Percentiles rank a stretch among this genome's conserved stretches.
phyloP scores from a whole-genome alignment of 2,888 invertebrate species.

The Strigamia maritima region DNA sequence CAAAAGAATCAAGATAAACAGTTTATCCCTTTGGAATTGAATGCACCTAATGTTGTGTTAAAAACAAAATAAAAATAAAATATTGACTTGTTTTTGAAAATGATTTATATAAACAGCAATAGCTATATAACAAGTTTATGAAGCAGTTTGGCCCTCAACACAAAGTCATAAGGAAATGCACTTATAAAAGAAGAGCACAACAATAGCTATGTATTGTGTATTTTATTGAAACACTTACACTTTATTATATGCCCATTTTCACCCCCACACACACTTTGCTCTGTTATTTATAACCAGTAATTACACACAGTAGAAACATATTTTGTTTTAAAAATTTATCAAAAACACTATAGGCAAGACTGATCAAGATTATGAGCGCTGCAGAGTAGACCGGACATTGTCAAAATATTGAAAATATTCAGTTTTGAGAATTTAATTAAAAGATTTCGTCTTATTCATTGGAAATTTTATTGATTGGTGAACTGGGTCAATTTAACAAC shows the following conservation, averaged over 20 bases:
- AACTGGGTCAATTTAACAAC: no score
- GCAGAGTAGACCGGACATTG: no score
- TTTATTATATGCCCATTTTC: neutral
- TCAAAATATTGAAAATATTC: no score
- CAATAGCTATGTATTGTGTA: neutral
- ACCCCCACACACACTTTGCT: neutral
- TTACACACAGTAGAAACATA: neutral
- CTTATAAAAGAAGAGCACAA: neutral
- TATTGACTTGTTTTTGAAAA: neutral
- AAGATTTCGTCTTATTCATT: no score
- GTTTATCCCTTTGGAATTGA: no score
- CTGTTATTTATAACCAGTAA: neutral
- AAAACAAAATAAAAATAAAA: neutral
- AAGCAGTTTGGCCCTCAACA: neutral
- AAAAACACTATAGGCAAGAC: no score
- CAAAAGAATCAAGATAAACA: no score
- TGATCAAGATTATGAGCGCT: no score
- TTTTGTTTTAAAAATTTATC: no score
- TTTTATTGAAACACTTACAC: neutral
- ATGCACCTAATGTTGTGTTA: neutral
- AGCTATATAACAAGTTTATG: neutral
- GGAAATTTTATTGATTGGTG: no score
- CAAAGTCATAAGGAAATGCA: neutral
- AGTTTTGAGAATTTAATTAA: no score
- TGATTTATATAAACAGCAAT: neutral